Conservation (phyloP, 2,797 vertebrate species). For the Morelia viridis region DNA sequence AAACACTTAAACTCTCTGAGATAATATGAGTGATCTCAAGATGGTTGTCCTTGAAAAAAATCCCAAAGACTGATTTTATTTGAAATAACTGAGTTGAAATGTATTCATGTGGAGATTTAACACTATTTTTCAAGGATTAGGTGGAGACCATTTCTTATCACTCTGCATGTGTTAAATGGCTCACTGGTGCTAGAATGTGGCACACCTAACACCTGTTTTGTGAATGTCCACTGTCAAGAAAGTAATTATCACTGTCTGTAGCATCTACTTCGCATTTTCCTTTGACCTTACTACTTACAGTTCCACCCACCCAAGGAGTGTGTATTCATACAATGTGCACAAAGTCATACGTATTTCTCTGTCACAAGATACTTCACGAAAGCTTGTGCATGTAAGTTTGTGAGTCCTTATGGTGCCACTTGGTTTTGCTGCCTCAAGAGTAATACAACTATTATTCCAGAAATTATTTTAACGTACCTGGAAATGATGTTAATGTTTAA, state of each 20-base stretch:
- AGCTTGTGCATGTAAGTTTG: neutral
- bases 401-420: neutral
- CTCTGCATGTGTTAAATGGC: neutral
- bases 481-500: neutral
- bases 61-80: neutral
- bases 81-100: neutral
- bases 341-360: neutral
- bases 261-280: neutral
- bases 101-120: neutral
- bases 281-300: neutral
- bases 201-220: neutral
- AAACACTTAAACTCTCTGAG: neutral
- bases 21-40: neutral
- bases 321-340: neutral
- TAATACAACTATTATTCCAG: neutral
- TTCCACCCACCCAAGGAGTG: neutral
- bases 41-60: neutral
- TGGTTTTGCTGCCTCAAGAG: neutral
- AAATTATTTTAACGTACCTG: neutral
- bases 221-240: constrained; percentile 45
- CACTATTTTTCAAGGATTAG: neutral
- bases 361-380: neutral
- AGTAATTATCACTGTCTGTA: neutral
- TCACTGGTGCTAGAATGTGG: neutral
- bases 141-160: neutral